phyloP scores from a whole-genome alignment of 2,888 invertebrate species.

The Catocala sponsa region DNA sequence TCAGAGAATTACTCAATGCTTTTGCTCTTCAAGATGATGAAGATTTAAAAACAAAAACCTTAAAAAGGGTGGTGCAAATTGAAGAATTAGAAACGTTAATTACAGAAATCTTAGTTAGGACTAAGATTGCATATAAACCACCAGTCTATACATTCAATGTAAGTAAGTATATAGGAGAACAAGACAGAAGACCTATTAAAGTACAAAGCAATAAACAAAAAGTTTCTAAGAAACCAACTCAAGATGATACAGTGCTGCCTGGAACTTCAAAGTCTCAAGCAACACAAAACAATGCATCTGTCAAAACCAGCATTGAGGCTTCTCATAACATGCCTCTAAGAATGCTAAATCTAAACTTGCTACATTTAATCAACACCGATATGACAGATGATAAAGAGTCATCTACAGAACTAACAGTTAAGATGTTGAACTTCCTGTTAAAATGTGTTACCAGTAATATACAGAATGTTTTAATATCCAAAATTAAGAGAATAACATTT shows the following conservation, averaged over 20 bases:
- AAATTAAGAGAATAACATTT: conserved; percentile 76
- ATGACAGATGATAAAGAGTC: conserved; percentile 61
- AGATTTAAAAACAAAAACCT: conserved; percentile 87
- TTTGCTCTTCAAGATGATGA: conserved; percentile 90
- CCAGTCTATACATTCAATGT: conserved; percentile 69
- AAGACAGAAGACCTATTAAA: conserved; percentile 58
- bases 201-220: conserved; percentile 60
- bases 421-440: conserved; percentile 70
- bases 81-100: conserved; percentile 74
- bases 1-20: conserved; percentile 92
- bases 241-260: conserved; percentile 72
- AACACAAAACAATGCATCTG: conserved; percentile 62
- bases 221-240: conserved; percentile 56
- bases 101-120: conserved; percentile 67
- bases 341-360: conserved; percentile 67
- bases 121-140: conserved; percentile 73
- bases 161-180: conserved; percentile 64
- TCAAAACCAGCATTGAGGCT: conserved; percentile 67
- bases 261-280: conserved; percentile 73
- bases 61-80: conserved; percentile 73
- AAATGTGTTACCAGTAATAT: conserved; percentile 68
- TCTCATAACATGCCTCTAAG: conserved; percentile 69
- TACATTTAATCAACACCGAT: conserved; percentile 70
- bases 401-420: conserved; percentile 65
- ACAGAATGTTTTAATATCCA: conserved; percentile 70